Conservation (phyloP, 2,888 invertebrate species). For the Azorinus chamasolen region DNA sequence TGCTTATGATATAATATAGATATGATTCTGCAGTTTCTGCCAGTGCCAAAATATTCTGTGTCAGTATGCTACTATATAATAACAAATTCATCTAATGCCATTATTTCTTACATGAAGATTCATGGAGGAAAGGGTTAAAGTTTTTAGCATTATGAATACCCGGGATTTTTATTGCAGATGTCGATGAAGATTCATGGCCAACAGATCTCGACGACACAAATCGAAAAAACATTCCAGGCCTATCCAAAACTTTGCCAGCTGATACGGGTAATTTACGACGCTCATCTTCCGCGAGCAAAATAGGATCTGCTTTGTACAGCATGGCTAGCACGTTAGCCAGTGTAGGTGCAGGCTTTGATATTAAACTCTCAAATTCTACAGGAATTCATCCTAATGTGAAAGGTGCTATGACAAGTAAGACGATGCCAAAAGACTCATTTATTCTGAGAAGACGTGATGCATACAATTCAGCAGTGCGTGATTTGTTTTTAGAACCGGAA, state of each 20-base stretch:
- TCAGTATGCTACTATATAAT: too few relatives aligned
- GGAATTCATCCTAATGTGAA: conserved; percentile 80
- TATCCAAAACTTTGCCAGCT: conserved; percentile 57
- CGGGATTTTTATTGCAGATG: conserved; percentile 76
- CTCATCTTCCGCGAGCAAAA: conserved; percentile 67
- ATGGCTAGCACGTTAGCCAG: conserved; percentile 96
- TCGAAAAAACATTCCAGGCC: conserved; percentile 75
- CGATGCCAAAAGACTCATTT: conserved; percentile 76
- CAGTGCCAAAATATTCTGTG: too few relatives aligned
- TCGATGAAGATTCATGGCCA: conserved; percentile 85
- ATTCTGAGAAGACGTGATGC: conserved; percentile 84
- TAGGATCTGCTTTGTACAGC: conserved; percentile 92
- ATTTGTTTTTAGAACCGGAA: conserved; percentile 83
- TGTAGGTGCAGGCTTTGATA: conserved; percentile 95
- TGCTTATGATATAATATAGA: too few relatives aligned
- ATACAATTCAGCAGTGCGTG: conserved; percentile 84
- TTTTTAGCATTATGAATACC: background rate
- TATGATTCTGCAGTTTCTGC: too few relatives aligned
- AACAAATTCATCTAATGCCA: too few relatives aligned
- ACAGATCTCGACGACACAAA: conserved; percentile 77
- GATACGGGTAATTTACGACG: conserved; percentile 62
- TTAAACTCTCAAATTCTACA: conserved; percentile 92
- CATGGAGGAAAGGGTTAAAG: too few relatives aligned
- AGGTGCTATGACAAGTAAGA: conserved; percentile 63
- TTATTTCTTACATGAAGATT: too few relatives aligned